phyloP scores from a whole-genome alignment of 1,140 invertebrate genomes.

The Meloidogyne exigua region DNA sequence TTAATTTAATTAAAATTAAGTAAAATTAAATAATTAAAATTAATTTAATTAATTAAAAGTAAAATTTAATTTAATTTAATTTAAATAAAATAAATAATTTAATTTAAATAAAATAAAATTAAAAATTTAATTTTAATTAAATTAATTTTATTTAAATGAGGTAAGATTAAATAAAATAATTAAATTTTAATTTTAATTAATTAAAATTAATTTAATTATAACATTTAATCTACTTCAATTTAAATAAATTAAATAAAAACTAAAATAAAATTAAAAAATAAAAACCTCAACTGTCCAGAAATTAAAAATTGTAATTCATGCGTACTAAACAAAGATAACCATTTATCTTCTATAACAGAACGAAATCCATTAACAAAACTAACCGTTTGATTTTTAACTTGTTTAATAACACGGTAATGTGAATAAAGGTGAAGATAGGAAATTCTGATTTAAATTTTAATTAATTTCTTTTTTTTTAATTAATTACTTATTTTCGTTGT shows the following conservation, averaged over 20 bases:
- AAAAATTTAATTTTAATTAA: too few species aligned
- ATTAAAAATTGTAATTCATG: conserved; percentile 77
- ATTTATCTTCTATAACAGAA: conserved; percentile 88
- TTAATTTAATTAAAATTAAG: conserved; percentile 9
- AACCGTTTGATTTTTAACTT: conserved; percentile 91
- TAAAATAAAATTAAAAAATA: conserved; percentile 1
- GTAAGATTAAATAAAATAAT: conserved; percentile 29
- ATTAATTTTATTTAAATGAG: background rate
- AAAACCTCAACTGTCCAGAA: conserved; percentile 66
- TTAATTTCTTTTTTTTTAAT: too few species aligned
- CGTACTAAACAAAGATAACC: conserved; percentile 90
- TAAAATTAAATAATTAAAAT: too few species aligned
- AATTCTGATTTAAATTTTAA: conserved; percentile 70
- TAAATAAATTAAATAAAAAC: too few species aligned
- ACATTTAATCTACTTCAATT: too few species aligned
- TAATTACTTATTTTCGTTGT: conserved; percentile 95
- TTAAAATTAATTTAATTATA: too few species aligned
- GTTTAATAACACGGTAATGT: conserved; percentile 92
- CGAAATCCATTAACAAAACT: conserved; percentile 94
- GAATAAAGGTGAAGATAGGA: conserved; percentile 98
- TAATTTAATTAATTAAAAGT: background rate
- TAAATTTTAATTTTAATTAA: too few species aligned
- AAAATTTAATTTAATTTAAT: conserved; percentile 18
- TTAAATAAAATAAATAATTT: too few species aligned
- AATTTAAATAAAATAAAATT: too few species aligned